Conservation (phyloP, 2,113 vertebrate species). For the Mormyrus iriodes region DNA sequence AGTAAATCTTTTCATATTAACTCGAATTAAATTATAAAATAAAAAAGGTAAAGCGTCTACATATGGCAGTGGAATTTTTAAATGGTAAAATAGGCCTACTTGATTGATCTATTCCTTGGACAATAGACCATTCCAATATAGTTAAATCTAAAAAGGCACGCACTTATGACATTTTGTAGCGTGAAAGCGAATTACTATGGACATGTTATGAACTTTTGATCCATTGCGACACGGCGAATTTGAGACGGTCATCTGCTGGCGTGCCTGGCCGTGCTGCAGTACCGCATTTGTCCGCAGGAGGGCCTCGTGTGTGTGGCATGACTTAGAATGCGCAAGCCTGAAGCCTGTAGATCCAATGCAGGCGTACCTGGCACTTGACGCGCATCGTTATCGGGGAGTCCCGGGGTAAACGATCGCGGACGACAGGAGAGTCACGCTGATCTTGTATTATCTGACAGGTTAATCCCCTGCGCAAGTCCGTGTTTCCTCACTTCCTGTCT, state of each 20-base stretch:
- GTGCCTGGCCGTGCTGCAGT: neutral
- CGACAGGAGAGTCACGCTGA: neutral
- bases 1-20: neutral
- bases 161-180: neutral
- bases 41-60: neutral
- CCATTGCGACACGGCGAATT: neutral
- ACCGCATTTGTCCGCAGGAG: neutral
- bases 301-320: neutral
- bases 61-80: neutral
- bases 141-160: neutral
- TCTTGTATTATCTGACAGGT: neutral
- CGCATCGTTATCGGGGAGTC: neutral
- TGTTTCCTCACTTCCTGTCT: neutral
- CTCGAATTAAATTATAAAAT: too few species aligned
- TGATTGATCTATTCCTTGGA: neutral
- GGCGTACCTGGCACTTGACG: neutral
- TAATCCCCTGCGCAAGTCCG: neutral
- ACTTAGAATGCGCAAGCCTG: neutral
- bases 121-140: neutral
- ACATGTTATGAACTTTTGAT: neutral
- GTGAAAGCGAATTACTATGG: slow-evolving; percentile 3
- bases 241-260: neutral
- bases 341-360: neutral
- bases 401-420: neutral
- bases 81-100: neutral